Evolutionary conservation across 2,888 invertebrate genomes (phyloP).

Genomic region (Melanostoma scalare): DNA sequence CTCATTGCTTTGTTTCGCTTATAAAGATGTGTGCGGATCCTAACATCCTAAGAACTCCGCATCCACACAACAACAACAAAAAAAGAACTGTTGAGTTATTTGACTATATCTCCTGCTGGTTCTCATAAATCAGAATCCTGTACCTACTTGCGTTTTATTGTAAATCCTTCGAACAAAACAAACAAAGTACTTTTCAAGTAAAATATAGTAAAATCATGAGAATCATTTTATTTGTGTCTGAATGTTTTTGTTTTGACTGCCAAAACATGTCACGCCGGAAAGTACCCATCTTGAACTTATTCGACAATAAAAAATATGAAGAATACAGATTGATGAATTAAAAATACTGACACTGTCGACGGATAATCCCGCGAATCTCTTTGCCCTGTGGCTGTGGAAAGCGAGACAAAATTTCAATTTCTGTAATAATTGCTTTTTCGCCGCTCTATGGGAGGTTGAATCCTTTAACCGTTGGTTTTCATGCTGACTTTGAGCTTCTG

Average conservation of each 20-base stretch:
- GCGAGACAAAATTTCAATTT: conserved; percentile 29
- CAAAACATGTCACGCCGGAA: not conserved
- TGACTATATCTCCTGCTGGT: conserved; percentile 20
- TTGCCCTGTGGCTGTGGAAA: not conserved
- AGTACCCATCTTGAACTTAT: conserved; percentile 21
- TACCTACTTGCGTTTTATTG: conserved; percentile 56
- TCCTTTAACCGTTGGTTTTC: not conserved
- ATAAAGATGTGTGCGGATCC: not conserved
- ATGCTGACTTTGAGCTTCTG: not conserved
- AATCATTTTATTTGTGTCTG: conserved; percentile 51
- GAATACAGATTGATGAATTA: conserved; percentile 52
- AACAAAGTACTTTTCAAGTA: conserved; percentile 10
- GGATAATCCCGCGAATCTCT: conserved; percentile 18
- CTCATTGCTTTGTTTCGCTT: conserved; percentile 29
- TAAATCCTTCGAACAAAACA: not conserved
- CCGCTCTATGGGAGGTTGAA: not conserved
- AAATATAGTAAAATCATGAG: conserved; percentile 46
- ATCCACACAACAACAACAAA: not conserved
- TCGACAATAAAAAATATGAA: conserved; percentile 36
- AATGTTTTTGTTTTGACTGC: conserved; percentile 49
- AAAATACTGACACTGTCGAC: conserved; percentile 32
- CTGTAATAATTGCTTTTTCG: conserved; percentile 24
- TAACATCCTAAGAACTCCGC: too few species aligned
- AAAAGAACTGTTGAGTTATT: conserved; percentile 27
- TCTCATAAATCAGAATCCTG: conserved; percentile 51